Evolutionary conservation across 2,113 vertebrate species (phyloP).

Genomic region (Epinephelus moara): DNA sequence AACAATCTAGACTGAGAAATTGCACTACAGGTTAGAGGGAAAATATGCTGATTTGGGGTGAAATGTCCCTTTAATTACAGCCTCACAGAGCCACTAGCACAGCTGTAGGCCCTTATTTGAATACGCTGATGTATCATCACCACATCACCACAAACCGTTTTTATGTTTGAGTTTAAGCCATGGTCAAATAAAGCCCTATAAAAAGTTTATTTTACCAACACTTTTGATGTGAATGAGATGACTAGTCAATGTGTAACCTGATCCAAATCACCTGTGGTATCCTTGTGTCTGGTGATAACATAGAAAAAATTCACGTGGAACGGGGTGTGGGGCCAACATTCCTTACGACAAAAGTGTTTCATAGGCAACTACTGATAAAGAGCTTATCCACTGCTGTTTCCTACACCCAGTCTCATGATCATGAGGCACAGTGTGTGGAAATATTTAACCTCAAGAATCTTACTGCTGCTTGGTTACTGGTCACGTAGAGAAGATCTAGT

Average conservation of each 20-base stretch:
- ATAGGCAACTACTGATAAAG: slow-evolving; percentile 69
- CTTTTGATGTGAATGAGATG: not conserved
- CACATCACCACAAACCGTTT: not conserved
- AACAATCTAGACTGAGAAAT: too few species aligned
- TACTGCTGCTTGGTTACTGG: slow-evolving; percentile 5
- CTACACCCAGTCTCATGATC: slow-evolving; percentile 69
- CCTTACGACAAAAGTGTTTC: slow-evolving; percentile 69
- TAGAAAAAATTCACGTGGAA: slow-evolving; percentile 53
- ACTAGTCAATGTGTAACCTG: slow-evolving; percentile 4
- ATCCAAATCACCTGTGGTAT: slow-evolving; percentile 15
- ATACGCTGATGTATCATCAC: not conserved
- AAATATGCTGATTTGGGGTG: too few species aligned
- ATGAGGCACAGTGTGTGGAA: slow-evolving; percentile 54
- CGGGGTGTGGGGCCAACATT: slow-evolving; percentile 75
- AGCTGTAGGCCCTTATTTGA: not conserved
- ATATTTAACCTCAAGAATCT: slow-evolving; percentile 49
- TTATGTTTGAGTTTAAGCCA: not conserved
- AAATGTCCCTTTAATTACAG: not conserved
- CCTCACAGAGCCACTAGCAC: not conserved
- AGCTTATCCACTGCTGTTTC: slow-evolving; percentile 71
- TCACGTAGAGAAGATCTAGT: slow-evolving; percentile 6
- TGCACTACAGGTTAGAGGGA: too few species aligned
- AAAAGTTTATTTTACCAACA: not conserved
- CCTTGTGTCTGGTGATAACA: slow-evolving; percentile 56
- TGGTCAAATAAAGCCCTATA: not conserved